Conservation (phyloP, 2,113 vertebrate genomes). For the Clinocottus analis region DNA sequence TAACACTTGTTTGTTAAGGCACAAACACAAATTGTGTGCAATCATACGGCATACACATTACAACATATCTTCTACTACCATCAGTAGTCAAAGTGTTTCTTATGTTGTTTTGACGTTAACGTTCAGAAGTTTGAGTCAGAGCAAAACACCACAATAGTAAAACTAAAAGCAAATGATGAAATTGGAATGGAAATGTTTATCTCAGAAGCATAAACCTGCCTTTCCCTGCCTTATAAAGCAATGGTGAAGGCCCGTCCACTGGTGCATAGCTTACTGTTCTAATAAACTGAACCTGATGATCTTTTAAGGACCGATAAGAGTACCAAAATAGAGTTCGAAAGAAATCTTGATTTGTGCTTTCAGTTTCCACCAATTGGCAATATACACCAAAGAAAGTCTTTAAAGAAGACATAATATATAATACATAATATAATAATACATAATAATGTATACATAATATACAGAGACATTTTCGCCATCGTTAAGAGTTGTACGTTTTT, state of each 20-base stretch:
- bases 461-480: neutral
- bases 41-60: conserved; percentile 18
- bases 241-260: conserved; percentile 4
- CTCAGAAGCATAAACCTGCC: conserved; percentile 9
- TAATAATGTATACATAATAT: no score
- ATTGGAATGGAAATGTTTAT: conserved; percentile 15
- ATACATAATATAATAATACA: no score
- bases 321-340: conserved; percentile 1
- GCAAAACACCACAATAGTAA: neutral
- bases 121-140: neutral
- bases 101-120: conserved; percentile 15
- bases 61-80: conserved; percentile 5
- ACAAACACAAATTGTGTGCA: conserved; percentile 36
- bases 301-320: conserved; percentile 22
- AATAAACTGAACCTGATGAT: conserved; percentile 37
- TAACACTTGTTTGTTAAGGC: conserved; percentile 40
- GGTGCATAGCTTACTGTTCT: conserved; percentile 1
- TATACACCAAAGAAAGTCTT: neutral
- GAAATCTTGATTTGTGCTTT: neutral
- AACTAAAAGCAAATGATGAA: neutral
- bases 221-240: conserved; percentile 42
- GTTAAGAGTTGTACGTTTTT: neutral
- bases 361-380: neutral
- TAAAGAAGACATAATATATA: neutral
- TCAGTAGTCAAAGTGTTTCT: neutral